Evolutionary conservation across 2,888 invertebrate genomes (phyloP), one percentile per base, ranked within the genome.

Genomic region (Parochlus steinenii): DNA sequence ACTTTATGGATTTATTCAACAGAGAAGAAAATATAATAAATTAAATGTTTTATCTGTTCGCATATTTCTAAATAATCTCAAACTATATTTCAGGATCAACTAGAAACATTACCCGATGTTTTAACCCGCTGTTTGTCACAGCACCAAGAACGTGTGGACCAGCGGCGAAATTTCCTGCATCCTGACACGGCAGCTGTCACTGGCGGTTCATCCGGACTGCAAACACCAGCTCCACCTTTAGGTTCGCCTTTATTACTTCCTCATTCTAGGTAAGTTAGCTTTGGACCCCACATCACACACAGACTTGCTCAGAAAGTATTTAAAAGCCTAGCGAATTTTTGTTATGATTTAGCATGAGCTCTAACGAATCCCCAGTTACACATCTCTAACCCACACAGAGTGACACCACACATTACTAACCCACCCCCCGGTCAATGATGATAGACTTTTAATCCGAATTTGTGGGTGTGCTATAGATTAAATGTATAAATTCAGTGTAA

Each of bases 21-120:
- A 31, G 4, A 5, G 22, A 35, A 20, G 15, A 10, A 18, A 20
- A 18, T 34, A 27, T 36, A 25, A 36, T 11, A 24, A 25, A 33
- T 27, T 39, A 14, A 31, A 12, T 20, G 2, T 3, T 4, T 27
- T 26, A 19, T 16, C 4, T n/a, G n/a, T n/a, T n/a, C n/a, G n/a
- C n/a, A n/a, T n/a, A n/a, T n/a, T n/a, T n/a, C n/a, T n/a, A n/a
- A n/a, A n/a, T n/a, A n/a, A n/a, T n/a, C n/a, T n/a, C n/a, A n/a
- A n/a, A n/a, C n/a, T n/a, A n/a, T n/a, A n/a, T 52, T 55, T 20
- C 51, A 71, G 69, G 83, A 85, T 52, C 80, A 86, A 64, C 64
- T 87, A 53, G 86, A 86, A 52, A 68, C 72, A 50, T 63, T 89
- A 50, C 87, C 87, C 37, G 86, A 86, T 48, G 68, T 83, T 46